Conservation (phyloP, 2,113 vertebrate species). For the Ifrita kowaldi region DNA sequence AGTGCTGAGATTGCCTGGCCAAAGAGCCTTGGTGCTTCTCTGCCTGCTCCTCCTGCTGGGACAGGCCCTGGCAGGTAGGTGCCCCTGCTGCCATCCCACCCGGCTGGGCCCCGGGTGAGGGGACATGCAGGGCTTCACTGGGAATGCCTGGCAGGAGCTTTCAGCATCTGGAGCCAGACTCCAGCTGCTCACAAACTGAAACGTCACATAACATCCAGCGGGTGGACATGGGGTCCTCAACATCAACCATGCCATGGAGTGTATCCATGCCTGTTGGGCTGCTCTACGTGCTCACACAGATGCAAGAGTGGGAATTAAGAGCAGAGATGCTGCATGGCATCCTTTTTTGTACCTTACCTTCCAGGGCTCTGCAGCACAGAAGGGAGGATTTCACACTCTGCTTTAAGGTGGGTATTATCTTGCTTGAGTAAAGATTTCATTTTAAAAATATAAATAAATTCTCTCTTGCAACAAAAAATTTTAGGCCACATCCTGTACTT, state of each 20-base stretch:
- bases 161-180: neutral
- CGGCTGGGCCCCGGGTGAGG: rapidly evolving
- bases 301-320: neutral
- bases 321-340: neutral
- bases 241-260: neutral
- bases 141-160: neutral
- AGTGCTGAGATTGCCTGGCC: neutral
- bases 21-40: neutral
- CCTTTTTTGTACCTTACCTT: neutral
- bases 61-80: neutral
- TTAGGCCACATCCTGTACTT: neutral
- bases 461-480: neutral
- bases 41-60: rapidly evolving
- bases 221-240: too few species aligned
- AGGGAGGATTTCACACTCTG: neutral
- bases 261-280: neutral
- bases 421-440: neutral
- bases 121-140: neutral
- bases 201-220: rapidly evolving
- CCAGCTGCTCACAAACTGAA: neutral
- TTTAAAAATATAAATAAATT: neutral
- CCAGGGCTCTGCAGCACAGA: neutral
- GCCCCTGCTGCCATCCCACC: neutral
- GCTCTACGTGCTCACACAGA: neutral
- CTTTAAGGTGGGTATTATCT: neutral